phyloP scores from a whole-genome alignment of 1,140 invertebrate species.

The Camponotus vicinus region DNA sequence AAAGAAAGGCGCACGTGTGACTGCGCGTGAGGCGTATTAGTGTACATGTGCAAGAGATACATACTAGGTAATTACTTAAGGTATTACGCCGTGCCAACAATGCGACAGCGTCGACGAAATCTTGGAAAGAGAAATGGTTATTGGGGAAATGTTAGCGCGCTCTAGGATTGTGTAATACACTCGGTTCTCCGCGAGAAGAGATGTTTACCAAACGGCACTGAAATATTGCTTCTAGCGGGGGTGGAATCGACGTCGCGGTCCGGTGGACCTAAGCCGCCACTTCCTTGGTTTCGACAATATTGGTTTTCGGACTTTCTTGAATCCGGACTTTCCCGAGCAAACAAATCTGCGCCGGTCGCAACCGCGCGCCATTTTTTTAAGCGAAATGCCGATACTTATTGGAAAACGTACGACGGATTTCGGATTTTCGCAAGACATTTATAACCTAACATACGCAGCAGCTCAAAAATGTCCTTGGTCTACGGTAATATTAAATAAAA shows the following conservation, averaged over 20 bases:
- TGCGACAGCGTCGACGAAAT: conserved; percentile 51
- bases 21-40: too few species aligned
- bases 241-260: not conserved
- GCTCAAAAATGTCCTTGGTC: not conserved
- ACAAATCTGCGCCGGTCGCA: conserved; percentile 52
- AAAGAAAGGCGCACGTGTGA: not conserved
- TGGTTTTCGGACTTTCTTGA: conserved; percentile 68
- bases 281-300: conserved; percentile 67
- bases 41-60: not conserved
- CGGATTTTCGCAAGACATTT: not conserved
- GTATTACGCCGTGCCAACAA: conserved; percentile 50
- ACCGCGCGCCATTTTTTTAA: conserved; percentile 56
- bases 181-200: conserved; percentile 55
- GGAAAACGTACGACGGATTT: not conserved
- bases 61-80: conserved; percentile 59
- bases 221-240: conserved; percentile 59
- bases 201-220: conserved; percentile 66
- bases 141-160: conserved; percentile 53
- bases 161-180: conserved; percentile 58
- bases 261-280: conserved; percentile 57
- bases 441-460: not conserved
- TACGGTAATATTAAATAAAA: not conserved
- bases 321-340: conserved; percentile 60
- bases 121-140: conserved; percentile 63
- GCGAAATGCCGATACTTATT: conserved; percentile 17